Percentiles rank a stretch among this genome's conserved stretches.
These are phyloP conservation scores for Olivierus martensii DNA, from an alignment of 1,140 invertebrate species.

Conservation along the genomic window DNA sequence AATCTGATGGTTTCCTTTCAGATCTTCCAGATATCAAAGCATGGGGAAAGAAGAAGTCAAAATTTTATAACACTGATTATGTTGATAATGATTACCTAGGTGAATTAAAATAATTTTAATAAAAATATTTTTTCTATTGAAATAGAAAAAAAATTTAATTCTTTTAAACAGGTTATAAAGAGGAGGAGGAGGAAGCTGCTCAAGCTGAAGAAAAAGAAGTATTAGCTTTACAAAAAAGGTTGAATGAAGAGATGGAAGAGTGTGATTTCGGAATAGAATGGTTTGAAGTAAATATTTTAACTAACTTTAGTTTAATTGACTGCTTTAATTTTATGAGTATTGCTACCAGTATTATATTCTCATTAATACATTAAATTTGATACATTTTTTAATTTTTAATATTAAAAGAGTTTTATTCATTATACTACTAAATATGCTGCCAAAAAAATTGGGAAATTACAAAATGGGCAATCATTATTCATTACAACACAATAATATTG, in stretches of 20 bases:
- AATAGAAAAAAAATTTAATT: neutral
- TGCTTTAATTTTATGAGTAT: too few relatives aligned
- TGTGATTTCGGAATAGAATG: conserved; percentile 4
- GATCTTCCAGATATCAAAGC: conserved; percentile 60
- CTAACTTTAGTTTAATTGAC: too few relatives aligned
- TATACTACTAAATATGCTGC: too few relatives aligned
- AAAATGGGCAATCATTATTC: too few relatives aligned
- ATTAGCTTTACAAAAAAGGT: conserved; percentile 18
- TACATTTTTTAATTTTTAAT: too few relatives aligned
- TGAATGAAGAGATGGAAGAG: conserved; percentile 7
- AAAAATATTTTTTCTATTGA: neutral
- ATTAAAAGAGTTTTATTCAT: too few relatives aligned
- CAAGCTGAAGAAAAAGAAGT: conserved; percentile 21
- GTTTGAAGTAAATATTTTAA: conserved; percentile 6
- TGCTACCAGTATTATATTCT: too few relatives aligned
- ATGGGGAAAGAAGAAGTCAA: conserved; percentile 66
- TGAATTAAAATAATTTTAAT: neutral
- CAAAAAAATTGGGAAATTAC: too few relatives aligned
- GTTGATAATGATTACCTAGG: conserved; percentile 56
- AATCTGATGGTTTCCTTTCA: conserved; percentile 3
- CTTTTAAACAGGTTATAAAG: conserved; percentile 19
- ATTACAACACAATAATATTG: too few relatives aligned
- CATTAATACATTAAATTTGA: too few relatives aligned
- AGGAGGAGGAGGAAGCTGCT: conserved; percentile 24
- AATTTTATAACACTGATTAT: conserved; percentile 75